phyloP scores from a whole-genome alignment of 2,113 vertebrate genomes.

The Apeltes quadracus region DNA sequence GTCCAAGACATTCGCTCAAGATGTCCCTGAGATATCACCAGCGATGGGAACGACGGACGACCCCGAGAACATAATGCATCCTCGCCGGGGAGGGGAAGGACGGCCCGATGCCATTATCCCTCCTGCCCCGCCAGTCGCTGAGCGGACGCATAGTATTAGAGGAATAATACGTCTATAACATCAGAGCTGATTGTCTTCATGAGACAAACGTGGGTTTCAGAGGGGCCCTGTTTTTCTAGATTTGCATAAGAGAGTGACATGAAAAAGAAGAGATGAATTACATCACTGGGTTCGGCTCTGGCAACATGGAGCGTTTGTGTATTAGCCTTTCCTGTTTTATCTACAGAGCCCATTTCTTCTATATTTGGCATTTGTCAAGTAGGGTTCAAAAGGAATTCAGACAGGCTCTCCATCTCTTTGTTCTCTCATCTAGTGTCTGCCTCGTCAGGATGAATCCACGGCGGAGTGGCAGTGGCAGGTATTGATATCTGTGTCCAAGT shows the following conservation, averaged over 20 bases:
- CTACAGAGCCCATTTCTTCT: slow-evolving; percentile 50
- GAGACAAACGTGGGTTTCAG: not conserved
- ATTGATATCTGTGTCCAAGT: not conserved
- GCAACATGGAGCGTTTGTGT: slow-evolving; percentile 36
- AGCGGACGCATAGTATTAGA: not conserved
- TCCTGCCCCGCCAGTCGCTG: not conserved
- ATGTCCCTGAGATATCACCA: not conserved
- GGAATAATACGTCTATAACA: not conserved
- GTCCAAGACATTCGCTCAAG: not conserved
- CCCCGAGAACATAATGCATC: not conserved
- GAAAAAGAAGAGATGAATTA: slow-evolving; percentile 49
- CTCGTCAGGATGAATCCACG: slow-evolving; percentile 58
- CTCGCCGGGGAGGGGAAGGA: not conserved
- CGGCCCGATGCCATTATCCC: not conserved
- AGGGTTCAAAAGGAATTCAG: slow-evolving; percentile 64
- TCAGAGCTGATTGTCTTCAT: not conserved
- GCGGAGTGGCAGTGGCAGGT: slow-evolving; percentile 46
- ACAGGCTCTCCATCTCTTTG: slow-evolving; percentile 48
- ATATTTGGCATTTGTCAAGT: slow-evolving; percentile 69
- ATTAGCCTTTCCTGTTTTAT: slow-evolving; percentile 59
- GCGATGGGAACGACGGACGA: not conserved
- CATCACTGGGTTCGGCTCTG: slow-evolving; percentile 53
- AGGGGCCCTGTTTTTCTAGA: not conserved
- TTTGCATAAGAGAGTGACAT: slow-evolving; percentile 34
- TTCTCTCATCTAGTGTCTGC: slow-evolving; percentile 57